phyloP scores from a whole-genome alignment of 2,113 vertebrate species.

The Polyodon spathula region DNA sequence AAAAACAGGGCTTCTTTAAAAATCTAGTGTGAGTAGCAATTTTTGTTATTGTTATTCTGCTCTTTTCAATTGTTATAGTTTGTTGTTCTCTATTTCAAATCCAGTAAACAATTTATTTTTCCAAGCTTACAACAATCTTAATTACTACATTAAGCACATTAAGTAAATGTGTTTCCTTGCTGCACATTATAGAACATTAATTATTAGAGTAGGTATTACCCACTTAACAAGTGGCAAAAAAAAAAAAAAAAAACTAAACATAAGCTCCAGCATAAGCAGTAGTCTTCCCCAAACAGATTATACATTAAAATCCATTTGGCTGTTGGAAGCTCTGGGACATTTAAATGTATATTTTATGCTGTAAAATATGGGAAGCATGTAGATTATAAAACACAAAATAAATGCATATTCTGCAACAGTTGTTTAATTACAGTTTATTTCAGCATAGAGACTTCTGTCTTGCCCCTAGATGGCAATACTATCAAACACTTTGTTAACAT shows the following conservation, averaged over 20 bases:
- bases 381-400: conserved; percentile 75
- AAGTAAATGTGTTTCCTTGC: too few relatives aligned
- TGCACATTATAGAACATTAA: too few relatives aligned
- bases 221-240: conserved; percentile 47
- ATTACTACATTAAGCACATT: too few relatives aligned
- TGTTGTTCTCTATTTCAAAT: too few relatives aligned
- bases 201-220: conserved; percentile 15
- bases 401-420: conserved; percentile 78
- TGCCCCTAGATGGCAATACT: conserved; percentile 88
- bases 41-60: too few relatives aligned
- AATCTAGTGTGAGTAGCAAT: too few relatives aligned
- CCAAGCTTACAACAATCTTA: too few relatives aligned
- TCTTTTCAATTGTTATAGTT: too few relatives aligned
- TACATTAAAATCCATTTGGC: conserved; percentile 45
- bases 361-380: conserved; percentile 74
- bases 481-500: conserved; percentile 69
- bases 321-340: conserved; percentile 53
- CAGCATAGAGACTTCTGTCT: conserved; percentile 55
- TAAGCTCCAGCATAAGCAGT: conserved; percentile 55
- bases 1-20: too few relatives aligned
- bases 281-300: conserved; percentile 62
- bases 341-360: conserved; percentile 61
- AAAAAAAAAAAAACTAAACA: conserved; percentile 25
- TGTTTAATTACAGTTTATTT: conserved; percentile 75
- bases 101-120: too few relatives aligned